These are phyloP conservation scores for Poeciliopsis turrubarensis DNA, from an alignment of 2,113 vertebrate genomes.

Conservation along the genomic window DNA sequence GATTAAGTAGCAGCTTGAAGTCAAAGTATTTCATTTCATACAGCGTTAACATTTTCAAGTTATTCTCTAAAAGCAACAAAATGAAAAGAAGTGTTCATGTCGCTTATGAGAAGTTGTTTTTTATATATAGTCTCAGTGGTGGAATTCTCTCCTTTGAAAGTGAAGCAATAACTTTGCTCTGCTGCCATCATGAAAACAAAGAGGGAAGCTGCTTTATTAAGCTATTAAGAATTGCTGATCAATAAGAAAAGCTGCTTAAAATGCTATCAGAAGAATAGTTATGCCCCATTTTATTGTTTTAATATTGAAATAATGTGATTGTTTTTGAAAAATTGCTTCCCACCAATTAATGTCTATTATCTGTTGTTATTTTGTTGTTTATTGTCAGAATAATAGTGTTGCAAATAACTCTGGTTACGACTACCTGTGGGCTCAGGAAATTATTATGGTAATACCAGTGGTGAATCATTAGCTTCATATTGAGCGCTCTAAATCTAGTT, in stretches of 20 bases:
- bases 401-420: neutral
- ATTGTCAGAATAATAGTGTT: neutral
- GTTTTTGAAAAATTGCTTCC: neutral
- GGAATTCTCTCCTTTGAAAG: constrained; percentile 10
- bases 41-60: neutral
- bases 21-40: neutral
- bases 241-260: neutral
- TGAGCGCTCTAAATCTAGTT: constrained; percentile 5
- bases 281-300: neutral
- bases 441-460: constrained; percentile 7
- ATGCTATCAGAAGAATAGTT: neutral
- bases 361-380: neutral
- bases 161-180: neutral
- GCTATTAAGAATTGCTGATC: neutral
- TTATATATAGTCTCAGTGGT: neutral
- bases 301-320: neutral
- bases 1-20: neutral
- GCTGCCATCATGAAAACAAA: neutral
- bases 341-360: constrained; percentile 4
- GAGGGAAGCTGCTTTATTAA: constrained; percentile 4
- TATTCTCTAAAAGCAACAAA: neutral
- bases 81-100: neutral
- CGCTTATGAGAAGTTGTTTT: neutral
- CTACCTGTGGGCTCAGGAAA: constrained; percentile 13
- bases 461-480: constrained; percentile 21